Conservation (phyloP, 2,113 vertebrate genomes). For the Grallaria varia region DNA sequence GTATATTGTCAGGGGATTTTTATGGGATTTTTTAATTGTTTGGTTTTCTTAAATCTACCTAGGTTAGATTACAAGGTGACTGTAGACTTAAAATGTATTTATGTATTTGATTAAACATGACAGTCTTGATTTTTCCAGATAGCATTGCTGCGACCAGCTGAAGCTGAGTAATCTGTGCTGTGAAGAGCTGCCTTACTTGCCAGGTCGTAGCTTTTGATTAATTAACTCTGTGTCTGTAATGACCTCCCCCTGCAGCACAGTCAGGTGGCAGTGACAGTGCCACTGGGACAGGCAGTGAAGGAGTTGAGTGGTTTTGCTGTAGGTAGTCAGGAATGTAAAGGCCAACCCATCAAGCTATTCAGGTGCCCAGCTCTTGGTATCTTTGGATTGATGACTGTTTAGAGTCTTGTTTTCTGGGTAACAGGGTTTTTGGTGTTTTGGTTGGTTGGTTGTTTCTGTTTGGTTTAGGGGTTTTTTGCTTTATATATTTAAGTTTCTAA, state of each 20-base stretch:
- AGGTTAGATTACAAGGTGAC: not conserved
- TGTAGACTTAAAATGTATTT: not conserved
- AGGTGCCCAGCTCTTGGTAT: not conserved
- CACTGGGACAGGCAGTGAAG: not conserved
- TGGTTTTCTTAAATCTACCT: not conserved
- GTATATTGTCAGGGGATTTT: not conserved
- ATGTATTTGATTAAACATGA: not conserved
- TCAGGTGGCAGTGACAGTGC: not conserved
- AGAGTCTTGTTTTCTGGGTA: not conserved
- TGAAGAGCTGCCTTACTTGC: not conserved
- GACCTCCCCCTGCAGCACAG: not conserved
- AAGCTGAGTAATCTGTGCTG: not conserved
- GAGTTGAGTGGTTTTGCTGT: not conserved
- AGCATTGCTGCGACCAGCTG: not conserved
- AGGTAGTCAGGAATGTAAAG: not conserved
- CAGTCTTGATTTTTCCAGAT: not conserved
- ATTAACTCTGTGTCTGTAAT: not conserved
- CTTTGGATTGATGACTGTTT: not conserved
- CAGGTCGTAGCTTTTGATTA: not conserved
- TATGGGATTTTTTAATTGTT: not conserved
- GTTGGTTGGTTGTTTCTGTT: not conserved
- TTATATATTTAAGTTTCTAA: not conserved
- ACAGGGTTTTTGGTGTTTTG: not conserved
- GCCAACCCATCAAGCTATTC: not conserved
- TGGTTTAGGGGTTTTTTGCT: not conserved